Evolutionary conservation across 2,888 invertebrate genomes (phyloP), one percentile per base, ranked within the genome.

Genomic region (Sarcophaga variegata): DNA sequence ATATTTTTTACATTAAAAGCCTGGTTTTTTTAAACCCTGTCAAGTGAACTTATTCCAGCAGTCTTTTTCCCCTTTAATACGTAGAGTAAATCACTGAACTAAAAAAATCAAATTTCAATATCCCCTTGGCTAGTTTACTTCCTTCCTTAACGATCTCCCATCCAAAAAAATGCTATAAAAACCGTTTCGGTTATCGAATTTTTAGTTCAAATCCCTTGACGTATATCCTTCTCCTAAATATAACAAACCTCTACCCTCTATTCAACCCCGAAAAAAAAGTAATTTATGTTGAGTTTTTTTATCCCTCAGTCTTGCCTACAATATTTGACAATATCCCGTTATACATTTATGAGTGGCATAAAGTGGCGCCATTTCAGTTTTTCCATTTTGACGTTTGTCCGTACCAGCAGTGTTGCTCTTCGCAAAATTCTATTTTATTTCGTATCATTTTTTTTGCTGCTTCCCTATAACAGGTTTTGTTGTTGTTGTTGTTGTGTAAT

Each of bases 281-380:
- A 17, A 54, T 54, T 54, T 54, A 54, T 54, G 12, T 54, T 54
- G 14, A 54, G 64, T 45, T 77, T 17, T 37, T 37, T 10, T 37
- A 8, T 8, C 37, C 37, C 8, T 37, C 10, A 8, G 0, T 17
- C 66, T 54, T 54, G 27, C 25, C 14, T 60, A 47, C n/a, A 47
- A 47, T 78, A 72, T 62, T 67, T 37, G 77, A 72, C 78, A 67
- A 37, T 63, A 78, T 78, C 83, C 14, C 59, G 27, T 83, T 54
- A 49, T 12, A 47, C 79, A 79, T 84, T 87, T 80, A 75, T 84
- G 74, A 78, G 81, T 83, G 82, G 66, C 79, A 17, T 76, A 63
- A 70, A 80, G 70, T 84, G 87, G 87, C 84, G 87, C 84, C 87
- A 71, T 54, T 69, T 83, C 67, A 66, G 37, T 37, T 37, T 37